Conservation (phyloP, 2,888 invertebrate species). For the Lysandra bellargus region DNA sequence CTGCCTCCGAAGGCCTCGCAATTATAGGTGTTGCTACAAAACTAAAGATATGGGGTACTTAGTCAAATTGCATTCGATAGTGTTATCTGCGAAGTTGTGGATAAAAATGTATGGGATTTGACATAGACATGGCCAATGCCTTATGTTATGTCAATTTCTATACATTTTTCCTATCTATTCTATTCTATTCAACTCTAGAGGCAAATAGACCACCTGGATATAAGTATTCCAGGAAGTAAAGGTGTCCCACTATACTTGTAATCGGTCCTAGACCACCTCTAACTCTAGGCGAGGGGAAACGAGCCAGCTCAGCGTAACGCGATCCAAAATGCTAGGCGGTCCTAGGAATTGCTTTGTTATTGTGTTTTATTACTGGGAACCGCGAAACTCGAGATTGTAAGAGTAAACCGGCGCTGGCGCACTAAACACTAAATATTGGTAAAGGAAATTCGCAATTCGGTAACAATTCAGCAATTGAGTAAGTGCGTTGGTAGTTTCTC, state of each 20-base stretch:
- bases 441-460: neutral
- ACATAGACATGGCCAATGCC: too few relatives aligned
- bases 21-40: neutral
- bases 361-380: constrained; percentile 26
- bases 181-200: neutral
- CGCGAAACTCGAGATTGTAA: constrained; percentile 24
- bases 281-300: neutral
- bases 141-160: too few relatives aligned
- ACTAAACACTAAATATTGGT: constrained; percentile 11
- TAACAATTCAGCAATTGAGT: neutral
- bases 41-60: neutral
- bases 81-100: neutral
- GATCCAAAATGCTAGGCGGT: constrained; percentile 24
- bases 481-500: neutral
- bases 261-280: constrained; percentile 17
- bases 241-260: neutral
- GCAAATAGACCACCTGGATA: neutral
- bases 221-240: neutral
- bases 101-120: too few relatives aligned
- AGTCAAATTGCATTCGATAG: neutral
- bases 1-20: neutral
- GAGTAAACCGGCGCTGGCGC: constrained; percentile 1
- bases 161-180: too few relatives aligned
- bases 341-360: constrained; percentile 28
- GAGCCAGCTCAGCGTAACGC: constrained; percentile 22